Evolutionary conservation across 1,140 invertebrate genomes (phyloP).

Genomic region (Triops longicaudatus): DNA sequence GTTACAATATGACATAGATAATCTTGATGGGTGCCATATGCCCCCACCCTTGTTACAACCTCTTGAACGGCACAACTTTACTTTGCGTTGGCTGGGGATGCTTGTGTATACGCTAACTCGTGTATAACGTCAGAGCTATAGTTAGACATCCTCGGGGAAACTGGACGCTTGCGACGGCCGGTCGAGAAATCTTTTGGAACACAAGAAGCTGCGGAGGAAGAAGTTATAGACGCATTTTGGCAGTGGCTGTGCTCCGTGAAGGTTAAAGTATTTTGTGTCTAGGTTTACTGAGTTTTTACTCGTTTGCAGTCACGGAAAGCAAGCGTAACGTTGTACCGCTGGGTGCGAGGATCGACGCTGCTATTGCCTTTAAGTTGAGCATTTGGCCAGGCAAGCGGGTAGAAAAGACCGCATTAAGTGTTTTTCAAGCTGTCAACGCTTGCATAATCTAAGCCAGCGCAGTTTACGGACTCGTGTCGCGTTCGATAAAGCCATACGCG

Average conservation of each 20-base stretch:
- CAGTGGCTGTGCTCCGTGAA: not conserved
- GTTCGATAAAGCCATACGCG: constrained; percentile 7
- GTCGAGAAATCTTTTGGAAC: not conserved
- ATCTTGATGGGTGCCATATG: constrained; percentile 7
- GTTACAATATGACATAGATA: not conserved
- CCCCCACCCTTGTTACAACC: not conserved
- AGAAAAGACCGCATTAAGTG: not conserved
- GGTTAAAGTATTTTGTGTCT: not conserved
- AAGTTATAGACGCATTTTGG: not conserved
- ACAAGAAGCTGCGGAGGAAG: not conserved
- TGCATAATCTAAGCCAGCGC: constrained; percentile 9
- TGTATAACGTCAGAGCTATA: constrained; percentile 6
- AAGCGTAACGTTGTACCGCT: not conserved
- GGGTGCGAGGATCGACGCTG: not conserved
- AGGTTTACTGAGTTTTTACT: not conserved
- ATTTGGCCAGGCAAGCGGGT: not conserved
- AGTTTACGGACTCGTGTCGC: constrained; percentile 1
- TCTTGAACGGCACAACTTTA: not conserved
- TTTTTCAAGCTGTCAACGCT: constrained; percentile 1
- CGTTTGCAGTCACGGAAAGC: not conserved
- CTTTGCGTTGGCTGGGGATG: not conserved
- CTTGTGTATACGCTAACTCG: not conserved
- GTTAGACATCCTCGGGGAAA: not conserved
- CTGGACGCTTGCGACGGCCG: not conserved
- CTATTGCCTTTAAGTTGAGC: not conserved